Conservation (phyloP, 1,140 invertebrate species). For the Drosophila sp. region DNA sequence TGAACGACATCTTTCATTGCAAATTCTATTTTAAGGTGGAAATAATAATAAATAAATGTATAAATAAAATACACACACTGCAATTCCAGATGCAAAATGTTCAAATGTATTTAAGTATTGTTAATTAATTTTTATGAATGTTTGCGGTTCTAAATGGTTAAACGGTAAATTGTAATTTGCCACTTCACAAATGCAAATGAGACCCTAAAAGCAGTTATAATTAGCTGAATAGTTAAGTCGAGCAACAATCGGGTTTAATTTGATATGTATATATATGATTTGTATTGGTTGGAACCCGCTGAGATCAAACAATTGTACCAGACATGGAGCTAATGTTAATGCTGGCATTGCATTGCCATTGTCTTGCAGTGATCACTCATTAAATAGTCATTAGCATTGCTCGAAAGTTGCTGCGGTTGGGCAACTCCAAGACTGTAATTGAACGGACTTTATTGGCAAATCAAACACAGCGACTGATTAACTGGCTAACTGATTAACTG, state of each 20-base stretch:
- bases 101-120: background rate
- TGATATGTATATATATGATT: background rate
- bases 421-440: constrained; percentile 46
- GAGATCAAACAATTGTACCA: background rate
- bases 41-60: background rate
- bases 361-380: constrained; percentile 49
- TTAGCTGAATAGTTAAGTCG: constrained; percentile 24
- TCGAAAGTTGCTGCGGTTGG: constrained; percentile 49
- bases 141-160: background rate
- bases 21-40: no score
- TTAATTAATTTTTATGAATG: constrained; percentile 1
- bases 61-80: background rate
- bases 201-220: constrained; percentile 20
- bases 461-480: constrained; percentile 21
- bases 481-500: background rate
- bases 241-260: constrained; percentile 18
- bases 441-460: constrained; percentile 45
- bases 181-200: constrained; percentile 7
- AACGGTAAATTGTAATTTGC: background rate
- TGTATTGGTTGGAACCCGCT: background rate
- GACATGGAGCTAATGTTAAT: background rate
- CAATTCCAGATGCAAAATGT: background rate
- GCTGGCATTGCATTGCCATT: constrained; percentile 11
- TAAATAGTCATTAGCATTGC: constrained; percentile 39
- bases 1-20: no score